These are phyloP conservation scores for Meiosimyza platycephala DNA, from an alignment of 2,888 invertebrate species.

Conservation along the genomic window DNA sequence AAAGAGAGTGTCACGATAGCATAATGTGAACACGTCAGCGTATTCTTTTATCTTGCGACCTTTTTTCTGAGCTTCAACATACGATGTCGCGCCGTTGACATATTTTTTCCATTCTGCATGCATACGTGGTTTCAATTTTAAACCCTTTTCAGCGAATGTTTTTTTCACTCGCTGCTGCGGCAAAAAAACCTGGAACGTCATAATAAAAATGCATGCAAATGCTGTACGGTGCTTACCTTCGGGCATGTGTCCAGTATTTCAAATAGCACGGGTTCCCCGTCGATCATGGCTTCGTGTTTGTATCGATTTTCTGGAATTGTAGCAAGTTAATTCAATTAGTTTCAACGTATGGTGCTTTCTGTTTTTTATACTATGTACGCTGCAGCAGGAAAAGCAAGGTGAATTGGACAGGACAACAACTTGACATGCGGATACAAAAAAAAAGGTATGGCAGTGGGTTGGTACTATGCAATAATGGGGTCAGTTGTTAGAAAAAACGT, in stretches of 20 bases:
- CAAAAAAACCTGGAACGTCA: neutral
- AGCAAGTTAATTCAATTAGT: constrained; percentile 4
- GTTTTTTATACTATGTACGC: neutral
- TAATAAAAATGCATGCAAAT: too few species aligned
- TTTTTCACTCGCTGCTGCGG: neutral
- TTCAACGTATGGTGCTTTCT: neutral
- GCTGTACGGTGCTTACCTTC: constrained; percentile 55
- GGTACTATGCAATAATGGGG: too few species aligned
- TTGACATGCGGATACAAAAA: neutral
- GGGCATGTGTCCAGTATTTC: constrained; percentile 92
- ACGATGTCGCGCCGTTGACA: neutral
- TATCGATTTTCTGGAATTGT: constrained; percentile 83
- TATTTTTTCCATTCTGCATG: neutral
- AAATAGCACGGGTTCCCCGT: constrained; percentile 88
- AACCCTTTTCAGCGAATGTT: neutral
- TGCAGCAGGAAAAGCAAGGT: neutral
- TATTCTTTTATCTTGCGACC: too few species aligned
- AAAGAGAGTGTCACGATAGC: too few species aligned
- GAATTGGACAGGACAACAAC: neutral
- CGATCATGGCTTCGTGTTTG: constrained; percentile 88
- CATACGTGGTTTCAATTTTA: neutral
- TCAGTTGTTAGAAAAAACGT: too few species aligned
- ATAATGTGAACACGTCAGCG: too few species aligned
- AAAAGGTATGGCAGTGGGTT: too few species aligned
- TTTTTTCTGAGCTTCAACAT: too few species aligned